Conservation (phyloP, 2,888 invertebrate species). For the Microctonus hyperodae region DNA sequence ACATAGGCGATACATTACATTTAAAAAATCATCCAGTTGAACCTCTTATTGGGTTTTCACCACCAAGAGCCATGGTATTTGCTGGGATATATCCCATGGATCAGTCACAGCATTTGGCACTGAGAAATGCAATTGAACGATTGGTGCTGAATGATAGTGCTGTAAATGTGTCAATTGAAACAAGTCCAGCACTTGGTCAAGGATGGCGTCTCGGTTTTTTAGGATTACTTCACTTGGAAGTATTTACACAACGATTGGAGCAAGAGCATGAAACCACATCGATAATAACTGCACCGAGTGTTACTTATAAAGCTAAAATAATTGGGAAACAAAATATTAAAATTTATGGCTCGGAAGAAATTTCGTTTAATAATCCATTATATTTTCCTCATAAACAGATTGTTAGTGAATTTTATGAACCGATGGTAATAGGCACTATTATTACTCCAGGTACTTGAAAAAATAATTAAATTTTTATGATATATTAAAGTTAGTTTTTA, state of each 20-base stretch:
- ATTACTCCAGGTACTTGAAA: slow-evolving; percentile 74
- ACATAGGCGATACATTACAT: slow-evolving; percentile 80
- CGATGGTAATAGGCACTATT: slow-evolving; percentile 87
- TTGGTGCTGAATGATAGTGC: slow-evolving; percentile 94
- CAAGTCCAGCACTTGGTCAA: slow-evolving; percentile 86
- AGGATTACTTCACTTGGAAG: slow-evolving; percentile 87
- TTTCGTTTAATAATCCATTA: slow-evolving; percentile 76
- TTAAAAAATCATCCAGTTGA: slow-evolving; percentile 66
- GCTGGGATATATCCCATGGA: slow-evolving; percentile 92
- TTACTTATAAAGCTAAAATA: slow-evolving; percentile 83
- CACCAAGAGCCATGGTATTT: slow-evolving; percentile 82
- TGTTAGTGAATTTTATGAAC: slow-evolving; percentile 83
- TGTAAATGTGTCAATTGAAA: slow-evolving; percentile 81
- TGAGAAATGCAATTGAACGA: slow-evolving; percentile 87
- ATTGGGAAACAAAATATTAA: slow-evolving; percentile 76
- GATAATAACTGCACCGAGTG: slow-evolving; percentile 85
- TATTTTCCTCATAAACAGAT: slow-evolving; percentile 73
- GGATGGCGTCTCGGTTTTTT: slow-evolving; percentile 90
- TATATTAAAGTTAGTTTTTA: slow-evolving; percentile 2
- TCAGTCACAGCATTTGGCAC: slow-evolving; percentile 79
- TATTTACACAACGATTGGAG: slow-evolving; percentile 83
- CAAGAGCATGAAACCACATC: slow-evolving; percentile 86
- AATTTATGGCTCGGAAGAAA: slow-evolving; percentile 68
- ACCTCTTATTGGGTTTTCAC: slow-evolving; percentile 71
- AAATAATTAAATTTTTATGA: slow-evolving; percentile 30